Base-by-base conservation (phyloP, 2,797 vertebrate species). In the Bradypodion pumilum region DNA sequence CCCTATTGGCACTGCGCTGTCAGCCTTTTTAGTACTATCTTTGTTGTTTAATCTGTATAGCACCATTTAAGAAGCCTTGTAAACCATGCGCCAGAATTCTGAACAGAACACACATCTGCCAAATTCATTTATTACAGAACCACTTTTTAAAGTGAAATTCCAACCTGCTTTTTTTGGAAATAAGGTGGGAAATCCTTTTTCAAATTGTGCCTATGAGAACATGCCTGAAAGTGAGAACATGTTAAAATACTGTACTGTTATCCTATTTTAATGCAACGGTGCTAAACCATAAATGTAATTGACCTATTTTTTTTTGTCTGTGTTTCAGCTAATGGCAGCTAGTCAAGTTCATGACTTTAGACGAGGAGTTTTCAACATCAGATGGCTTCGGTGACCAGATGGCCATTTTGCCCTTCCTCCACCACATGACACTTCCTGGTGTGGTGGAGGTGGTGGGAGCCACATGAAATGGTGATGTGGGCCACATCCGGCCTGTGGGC, bases 21-120 rank as follows among this genome's bases (percentile, higher is more conserved):
- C 76, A 89, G 27, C 15, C 15, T 89, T 56, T 86, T 88, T 74
- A 89, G 78, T 87, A 63, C 37, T 78, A 25, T 84, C 81, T 84
- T 59, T 92, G 35, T 19, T 85, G n/a, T 78, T 86, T 66, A 85
- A 81, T 79, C 78, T 72, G 44, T 74, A 87, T 1, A 80, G 16
- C 1, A 52, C 0, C 9, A 59, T 70, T 65, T 65, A 90, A 52
- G 15, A 32, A 86, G 80, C 1, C 5, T 62, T 44, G 0, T 66
- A n/a, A 72, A 2, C 40, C n/a, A 56, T 52, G 85, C 89, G 84
- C 59, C 82, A 87, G 65, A 72, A 76, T 35, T 77, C 72, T 72
- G 7, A 49, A 25, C 9, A 84, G 85, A 89, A 52, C 62, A 79
- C 35, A 68, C 35, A 81, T 9, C 75, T 79, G 40, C 32, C 75